These are phyloP conservation scores for Molossus alvarezi DNA, from an alignment of 2,797 vertebrate genomes.

Conservation along the genomic window DNA sequence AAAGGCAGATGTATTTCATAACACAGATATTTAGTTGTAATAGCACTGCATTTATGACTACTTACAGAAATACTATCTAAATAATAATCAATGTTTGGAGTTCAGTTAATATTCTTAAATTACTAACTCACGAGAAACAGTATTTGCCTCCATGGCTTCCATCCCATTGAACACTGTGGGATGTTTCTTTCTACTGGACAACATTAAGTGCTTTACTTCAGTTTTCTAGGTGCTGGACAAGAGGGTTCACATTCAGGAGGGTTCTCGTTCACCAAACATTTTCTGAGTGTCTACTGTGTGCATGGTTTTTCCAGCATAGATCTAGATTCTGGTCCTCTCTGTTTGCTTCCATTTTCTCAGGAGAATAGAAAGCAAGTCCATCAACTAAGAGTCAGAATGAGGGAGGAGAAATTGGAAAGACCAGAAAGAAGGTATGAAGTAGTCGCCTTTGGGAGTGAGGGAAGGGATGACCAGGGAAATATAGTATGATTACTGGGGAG, in stretches of 20 bases:
- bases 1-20: background rate
- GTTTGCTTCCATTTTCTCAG: constrained; percentile 24
- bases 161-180: background rate
- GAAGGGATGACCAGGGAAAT: background rate
- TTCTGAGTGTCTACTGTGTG: background rate
- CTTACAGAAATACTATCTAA: constrained; percentile 47
- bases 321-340: background rate
- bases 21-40: constrained; percentile 22
- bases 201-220: background rate
- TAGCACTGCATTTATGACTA: background rate
- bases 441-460: background rate
- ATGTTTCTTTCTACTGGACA: background rate
- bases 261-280: constrained; percentile 9
- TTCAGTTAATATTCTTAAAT: constrained; percentile 51
- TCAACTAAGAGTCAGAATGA: background rate
- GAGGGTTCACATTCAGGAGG: background rate
- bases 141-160: background rate
- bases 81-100: constrained; percentile 48
- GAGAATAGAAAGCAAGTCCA: constrained; percentile 16
- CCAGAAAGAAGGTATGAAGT: background rate
- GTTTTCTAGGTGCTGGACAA: background rate
- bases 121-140: constrained; percentile 36
- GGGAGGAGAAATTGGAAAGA: background rate
- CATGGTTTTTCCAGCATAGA: background rate
- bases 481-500: background rate